A percentile compares a stretch with the other conserved stretches of the same genome.
Conservation (phyloP, 1,140 invertebrate species). For the Bathynomus jamesi region DNA sequence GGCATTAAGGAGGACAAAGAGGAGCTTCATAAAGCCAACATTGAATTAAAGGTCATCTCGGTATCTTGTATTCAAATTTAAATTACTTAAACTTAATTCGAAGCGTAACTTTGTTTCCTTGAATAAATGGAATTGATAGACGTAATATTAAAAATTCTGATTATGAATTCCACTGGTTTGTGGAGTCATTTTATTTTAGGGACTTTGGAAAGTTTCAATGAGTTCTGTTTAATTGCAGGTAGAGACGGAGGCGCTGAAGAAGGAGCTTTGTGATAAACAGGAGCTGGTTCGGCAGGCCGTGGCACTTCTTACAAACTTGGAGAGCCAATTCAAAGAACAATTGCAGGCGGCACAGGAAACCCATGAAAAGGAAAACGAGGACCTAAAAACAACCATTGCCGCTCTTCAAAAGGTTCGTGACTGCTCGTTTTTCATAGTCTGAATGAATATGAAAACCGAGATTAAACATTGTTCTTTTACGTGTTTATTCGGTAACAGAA, state of each 20-base stretch:
- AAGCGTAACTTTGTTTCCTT: not conserved
- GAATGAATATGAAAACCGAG: no score
- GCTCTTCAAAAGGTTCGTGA: constrained; percentile 40
- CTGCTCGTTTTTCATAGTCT: no score
- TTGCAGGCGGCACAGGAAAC: constrained; percentile 41
- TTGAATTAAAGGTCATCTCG: constrained; percentile 61
- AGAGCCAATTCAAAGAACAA: constrained; percentile 50
- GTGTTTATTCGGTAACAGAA: no score
- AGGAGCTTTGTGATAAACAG: constrained; percentile 71
- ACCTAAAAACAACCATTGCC: constrained; percentile 22
- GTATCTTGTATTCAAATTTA: not conserved
- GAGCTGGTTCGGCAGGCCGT: constrained; percentile 72
- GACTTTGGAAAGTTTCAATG: not conserved
- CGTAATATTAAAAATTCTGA: not conserved
- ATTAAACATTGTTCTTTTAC: no score
- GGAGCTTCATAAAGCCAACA: constrained; percentile 60
- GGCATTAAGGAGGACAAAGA: constrained; percentile 41
- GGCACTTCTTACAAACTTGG: constrained; percentile 63
- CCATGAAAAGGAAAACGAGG: constrained; percentile 40
- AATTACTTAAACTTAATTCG: not conserved
- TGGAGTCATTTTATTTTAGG: not conserved
- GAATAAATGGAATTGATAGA: not conserved
- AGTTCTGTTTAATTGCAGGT: constrained; percentile 49
- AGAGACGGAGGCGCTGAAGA: constrained; percentile 65
- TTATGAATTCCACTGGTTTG: no score